phyloP scores from a whole-genome alignment of 35 echinoderm and acorn worm species.

The Diadema setosum region DNA sequence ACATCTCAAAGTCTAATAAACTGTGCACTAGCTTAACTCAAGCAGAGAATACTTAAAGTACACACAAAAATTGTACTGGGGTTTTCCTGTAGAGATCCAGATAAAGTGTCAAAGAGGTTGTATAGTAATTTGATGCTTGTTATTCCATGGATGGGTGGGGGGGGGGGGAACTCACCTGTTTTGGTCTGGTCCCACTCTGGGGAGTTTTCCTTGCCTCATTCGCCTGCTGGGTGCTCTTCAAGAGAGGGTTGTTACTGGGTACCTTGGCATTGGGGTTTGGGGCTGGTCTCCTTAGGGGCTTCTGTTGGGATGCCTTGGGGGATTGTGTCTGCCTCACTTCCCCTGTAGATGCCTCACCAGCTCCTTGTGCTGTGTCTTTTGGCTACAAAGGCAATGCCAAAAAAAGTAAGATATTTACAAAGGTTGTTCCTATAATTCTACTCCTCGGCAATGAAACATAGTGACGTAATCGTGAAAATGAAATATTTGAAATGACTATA shows the following conservation, averaged over 20 bases:
- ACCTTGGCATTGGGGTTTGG: slow-evolving; percentile 47
- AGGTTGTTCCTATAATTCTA: too few relatives aligned
- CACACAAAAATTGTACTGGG: too few relatives aligned
- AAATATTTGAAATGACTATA: too few relatives aligned
- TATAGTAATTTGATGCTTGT: too few relatives aligned
- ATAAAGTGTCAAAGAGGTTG: too few relatives aligned
- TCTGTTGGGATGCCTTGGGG: slow-evolving; percentile 6
- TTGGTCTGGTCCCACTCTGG: not conserved
- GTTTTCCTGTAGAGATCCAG: too few relatives aligned
- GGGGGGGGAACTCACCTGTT: not conserved
- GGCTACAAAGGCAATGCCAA: not conserved
- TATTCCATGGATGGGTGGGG: too few relatives aligned
- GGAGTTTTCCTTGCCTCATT: not conserved
- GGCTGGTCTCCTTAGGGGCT: slow-evolving; percentile 42
- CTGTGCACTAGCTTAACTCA: too few relatives aligned
- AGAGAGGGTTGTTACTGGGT: slow-evolving; percentile 36
- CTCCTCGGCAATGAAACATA: too few relatives aligned
- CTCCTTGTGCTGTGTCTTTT: not conserved
- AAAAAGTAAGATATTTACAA: not conserved
- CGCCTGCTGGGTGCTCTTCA: not conserved
- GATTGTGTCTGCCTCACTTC: not conserved
- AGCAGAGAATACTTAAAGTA: too few relatives aligned
- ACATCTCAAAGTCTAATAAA: too few relatives aligned
- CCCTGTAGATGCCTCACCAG: not conserved
- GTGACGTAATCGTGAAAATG: too few relatives aligned